A percentile compares a stretch with the other conserved stretches of the same genome.
Evolutionary conservation across 1,140 invertebrate species (phyloP).

Genomic region (Sitobion miscanthi): DNA sequence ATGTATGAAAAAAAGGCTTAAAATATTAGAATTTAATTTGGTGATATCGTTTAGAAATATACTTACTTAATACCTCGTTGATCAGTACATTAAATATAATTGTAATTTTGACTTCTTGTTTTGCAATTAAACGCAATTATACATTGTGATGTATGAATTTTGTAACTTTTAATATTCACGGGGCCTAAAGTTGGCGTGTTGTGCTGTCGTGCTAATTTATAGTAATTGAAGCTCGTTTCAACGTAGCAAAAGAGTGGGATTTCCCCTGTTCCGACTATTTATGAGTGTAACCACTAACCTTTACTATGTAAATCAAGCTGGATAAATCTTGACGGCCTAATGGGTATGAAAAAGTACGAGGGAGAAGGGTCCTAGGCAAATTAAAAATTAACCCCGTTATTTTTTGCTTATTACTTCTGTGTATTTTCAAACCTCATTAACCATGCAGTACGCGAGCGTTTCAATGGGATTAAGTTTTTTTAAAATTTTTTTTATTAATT

Average conservation of each 20-base stretch:
- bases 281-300: slow-evolving; percentile 46
- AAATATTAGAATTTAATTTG: background rate
- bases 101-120: background rate
- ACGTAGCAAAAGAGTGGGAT: slow-evolving; percentile 11
- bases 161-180: background rate
- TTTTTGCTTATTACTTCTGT: background rate
- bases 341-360: background rate
- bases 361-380: slow-evolving; percentile 8
- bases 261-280: slow-evolving; percentile 29
- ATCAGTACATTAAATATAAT: background rate
- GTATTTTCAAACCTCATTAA: slow-evolving; percentile 9
- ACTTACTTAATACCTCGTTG: background rate
- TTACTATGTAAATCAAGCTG: slow-evolving; percentile 39
- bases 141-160: background rate
- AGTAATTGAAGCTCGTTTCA: slow-evolving; percentile 25
- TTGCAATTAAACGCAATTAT: background rate
- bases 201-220: slow-evolving; percentile 23
- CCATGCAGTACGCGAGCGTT: background rate
- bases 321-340: slow-evolving; percentile 42
- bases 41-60: background rate
- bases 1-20: background rate
- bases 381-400: slow-evolving; percentile 29
- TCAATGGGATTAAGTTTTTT: background rate
- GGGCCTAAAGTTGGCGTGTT: slow-evolving; percentile 10
- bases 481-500: background rate